A percentile compares a stretch with the other conserved stretches of the same genome.
Conservation (phyloP, 1,140 invertebrate species). For the Pentalonia nigronervosa region DNA sequence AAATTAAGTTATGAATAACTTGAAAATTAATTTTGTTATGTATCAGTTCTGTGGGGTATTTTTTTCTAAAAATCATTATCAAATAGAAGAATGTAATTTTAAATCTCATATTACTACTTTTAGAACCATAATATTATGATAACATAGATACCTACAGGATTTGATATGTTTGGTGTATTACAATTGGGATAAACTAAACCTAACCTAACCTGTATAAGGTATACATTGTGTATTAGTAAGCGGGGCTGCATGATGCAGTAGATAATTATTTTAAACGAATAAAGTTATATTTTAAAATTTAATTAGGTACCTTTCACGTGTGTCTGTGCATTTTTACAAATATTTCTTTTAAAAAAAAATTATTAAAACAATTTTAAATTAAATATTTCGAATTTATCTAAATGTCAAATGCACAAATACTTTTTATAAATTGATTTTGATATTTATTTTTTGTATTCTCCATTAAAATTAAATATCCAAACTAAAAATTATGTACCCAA, state of each 20-base stretch:
- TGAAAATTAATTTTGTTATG: background rate
- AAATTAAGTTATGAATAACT: background rate
- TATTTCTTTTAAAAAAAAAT: too few species aligned
- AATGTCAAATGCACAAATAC: too few species aligned
- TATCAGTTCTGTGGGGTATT: background rate
- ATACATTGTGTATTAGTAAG: background rate
- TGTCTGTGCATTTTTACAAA: too few species aligned
- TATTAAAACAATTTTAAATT: too few species aligned
- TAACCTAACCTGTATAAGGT: background rate
- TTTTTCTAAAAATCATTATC: background rate
- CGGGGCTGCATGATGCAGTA: background rate
- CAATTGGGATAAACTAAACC: background rate
- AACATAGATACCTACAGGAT: background rate
- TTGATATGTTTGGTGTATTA: background rate
- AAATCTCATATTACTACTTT: background rate
- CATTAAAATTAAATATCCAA: too few species aligned
- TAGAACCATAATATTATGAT: background rate
- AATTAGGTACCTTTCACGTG: too few species aligned
- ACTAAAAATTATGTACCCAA: too few species aligned
- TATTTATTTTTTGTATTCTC: too few species aligned
- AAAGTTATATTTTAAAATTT: too few species aligned
- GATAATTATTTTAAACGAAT: background rate
- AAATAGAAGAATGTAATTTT: background rate
- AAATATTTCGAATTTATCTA: too few species aligned
- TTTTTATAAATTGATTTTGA: too few species aligned